Base-by-base conservation (phyloP, 2,797 vertebrate genomes). In the Enteromius anoplus region DNA sequence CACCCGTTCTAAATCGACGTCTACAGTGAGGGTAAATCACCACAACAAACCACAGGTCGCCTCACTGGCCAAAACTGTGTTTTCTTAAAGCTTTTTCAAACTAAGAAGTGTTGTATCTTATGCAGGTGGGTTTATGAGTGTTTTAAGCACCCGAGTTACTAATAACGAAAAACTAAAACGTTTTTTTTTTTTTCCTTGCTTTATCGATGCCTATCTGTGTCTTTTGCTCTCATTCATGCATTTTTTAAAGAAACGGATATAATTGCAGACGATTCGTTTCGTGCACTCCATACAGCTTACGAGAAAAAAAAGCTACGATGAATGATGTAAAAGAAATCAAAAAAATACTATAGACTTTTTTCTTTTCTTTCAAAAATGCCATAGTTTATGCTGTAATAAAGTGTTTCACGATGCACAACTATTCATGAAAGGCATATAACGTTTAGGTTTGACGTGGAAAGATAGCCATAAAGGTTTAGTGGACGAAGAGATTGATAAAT, bases 161-260 rank as follows among this genome's bases (percentile, higher is more conserved):
- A 69, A 84, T 82, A 80, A 82, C 49, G 8, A n/a, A 81, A 62
- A 78, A 32, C 32, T 14, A 66, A 65, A 62, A 84, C 79, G 19
- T 53, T 1, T 40, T 17, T 58, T 37, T 47, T 49, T 84, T 47
- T 76, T 42, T 83, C 45, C 62, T 82, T 47, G 76, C 58, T 83
- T 80, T 51, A 75, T 68, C 53, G 34, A 82, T 78, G 82, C 77
- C 81, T 82, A 77, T 86, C 55, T 86, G 69, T 86, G 82, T 85
- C 86, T 81, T 77, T 85, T 72, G 78, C 81, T 87, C 80, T 85
- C 83, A 81, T 92, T 90, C 90, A 91, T 93, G 88, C 90, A 89
- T 86, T 89, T 90, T 91, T 85, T 12, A 91, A 91, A 87, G 89
- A 88, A 76, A 77, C 78, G 55, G 73, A 85, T 64, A 32, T 71